Evolutionary conservation across 2,888 invertebrate species (phyloP), one percentile per base, ranked within the genome.

Genomic region (Ichneumoninae sp.): DNA sequence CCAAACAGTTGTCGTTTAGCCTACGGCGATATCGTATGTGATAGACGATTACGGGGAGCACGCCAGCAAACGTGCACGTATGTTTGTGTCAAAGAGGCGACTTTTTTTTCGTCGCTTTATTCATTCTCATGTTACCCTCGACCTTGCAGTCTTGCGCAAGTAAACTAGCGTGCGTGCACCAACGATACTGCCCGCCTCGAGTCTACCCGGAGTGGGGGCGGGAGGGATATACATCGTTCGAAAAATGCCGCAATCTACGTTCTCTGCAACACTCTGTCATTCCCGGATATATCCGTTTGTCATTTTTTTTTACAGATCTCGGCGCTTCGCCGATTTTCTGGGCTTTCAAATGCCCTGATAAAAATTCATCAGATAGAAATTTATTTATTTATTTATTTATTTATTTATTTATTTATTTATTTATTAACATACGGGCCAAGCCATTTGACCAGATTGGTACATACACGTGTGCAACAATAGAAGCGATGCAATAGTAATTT

Each of bases 141-240:
- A 78, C 74, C 74, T 74, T 74, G 74, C 30, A 5, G 47, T 70
- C 60, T 70, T 78, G 78, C 78, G 69, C 78, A 70, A 70, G 70
- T 78, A 63, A 47, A 63, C 60, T 65, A 47, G 70, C 78, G 70
- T 78, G 77, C 77, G 63, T 78, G 78, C 78, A 57, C 54, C 77
- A 69, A 44, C 68, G 68, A 77, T 30, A 77, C 54, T 30, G 68
- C 30, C 68, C 68, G 66, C 40, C 16, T 57, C 57, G 66, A 77
- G 68, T 77, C 68, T 19, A 68, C 44, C 30, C n/a, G n/a, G 44
- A 66, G 66, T 54, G 68, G 68, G 40, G 54, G 13, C 40, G 26
- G 19, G 5, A 3, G 36, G 13, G 16, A 22, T 40, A n/a, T 65
- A 26, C 40, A 77, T 40, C 52, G 66, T 54, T 30, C 44, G 68